Percentiles rank a stretch among this genome's conserved stretches.
Evolutionary conservation across 2,797 vertebrate species (phyloP).

Genomic region (Parotocinclus haroldoi): DNA sequence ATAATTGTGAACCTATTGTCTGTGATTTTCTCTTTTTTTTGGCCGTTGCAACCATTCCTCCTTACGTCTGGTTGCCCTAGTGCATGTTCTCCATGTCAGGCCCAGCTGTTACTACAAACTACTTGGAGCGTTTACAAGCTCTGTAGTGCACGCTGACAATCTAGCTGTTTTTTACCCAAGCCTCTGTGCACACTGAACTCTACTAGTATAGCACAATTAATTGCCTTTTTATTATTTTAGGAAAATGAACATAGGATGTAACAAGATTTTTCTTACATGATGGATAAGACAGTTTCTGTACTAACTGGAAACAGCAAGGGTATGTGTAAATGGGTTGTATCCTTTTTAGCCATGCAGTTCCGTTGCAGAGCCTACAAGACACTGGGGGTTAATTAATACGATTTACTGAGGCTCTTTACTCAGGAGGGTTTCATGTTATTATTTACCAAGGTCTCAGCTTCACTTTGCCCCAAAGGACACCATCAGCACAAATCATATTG

Average conservation of each 20-base stretch:
- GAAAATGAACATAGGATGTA: neutral
- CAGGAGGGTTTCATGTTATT: slow-evolving; percentile 67
- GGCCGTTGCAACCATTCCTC: slow-evolving; percentile 57
- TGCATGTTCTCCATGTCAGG: slow-evolving; percentile 80
- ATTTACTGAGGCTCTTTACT: slow-evolving; percentile 63
- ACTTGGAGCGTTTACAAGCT: slow-evolving; percentile 76
- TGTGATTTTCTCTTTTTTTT: slow-evolving; percentile 50
- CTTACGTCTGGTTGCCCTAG: slow-evolving; percentile 71
- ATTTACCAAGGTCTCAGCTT: slow-evolving; percentile 74
- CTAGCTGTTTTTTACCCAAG: slow-evolving; percentile 68
- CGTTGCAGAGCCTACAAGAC: slow-evolving; percentile 59
- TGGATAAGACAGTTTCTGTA: neutral
- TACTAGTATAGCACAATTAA: slow-evolving; percentile 12
- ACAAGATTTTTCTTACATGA: neutral
- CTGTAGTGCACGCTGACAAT: slow-evolving; percentile 75
- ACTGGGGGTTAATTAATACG: slow-evolving; percentile 75
- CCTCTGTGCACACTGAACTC: slow-evolving; percentile 47
- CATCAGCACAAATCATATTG: slow-evolving; percentile 12
- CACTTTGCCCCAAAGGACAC: slow-evolving; percentile 47
- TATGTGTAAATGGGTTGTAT: slow-evolving; percentile 71
- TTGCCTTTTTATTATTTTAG: neutral
- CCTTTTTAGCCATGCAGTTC: slow-evolving; percentile 65
- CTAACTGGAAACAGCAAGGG: slow-evolving; percentile 58
- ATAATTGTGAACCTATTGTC: slow-evolving; percentile 22
- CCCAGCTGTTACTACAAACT: slow-evolving; percentile 84